Percentiles rank a stretch among this genome's conserved stretches.
These are phyloP conservation scores for Microctonus hyperodae DNA, from an alignment of 2,888 invertebrate species.

Conservation along the genomic window DNA sequence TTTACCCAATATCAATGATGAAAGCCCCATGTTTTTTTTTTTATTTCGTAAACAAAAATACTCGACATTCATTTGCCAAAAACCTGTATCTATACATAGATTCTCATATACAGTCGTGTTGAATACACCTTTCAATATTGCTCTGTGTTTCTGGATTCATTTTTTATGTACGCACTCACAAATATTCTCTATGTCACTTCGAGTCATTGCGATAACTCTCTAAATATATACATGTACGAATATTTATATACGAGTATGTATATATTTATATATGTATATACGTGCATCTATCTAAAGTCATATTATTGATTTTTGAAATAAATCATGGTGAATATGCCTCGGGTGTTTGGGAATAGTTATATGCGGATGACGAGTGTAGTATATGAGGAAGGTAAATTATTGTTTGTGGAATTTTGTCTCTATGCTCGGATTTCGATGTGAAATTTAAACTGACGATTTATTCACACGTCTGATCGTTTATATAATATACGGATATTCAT, in stretches of 20 bases:
- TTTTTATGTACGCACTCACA: slow-evolving; percentile 22
- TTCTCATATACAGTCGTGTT: neutral
- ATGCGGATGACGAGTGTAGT: neutral
- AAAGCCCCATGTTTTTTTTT: slow-evolving; percentile 9
- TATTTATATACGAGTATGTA: too few species aligned
- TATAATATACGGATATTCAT: slow-evolving; percentile 40
- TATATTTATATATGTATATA: too few species aligned
- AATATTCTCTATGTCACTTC: slow-evolving; percentile 4
- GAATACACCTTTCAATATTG: neutral
- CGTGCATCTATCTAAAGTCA: slow-evolving; percentile 7
- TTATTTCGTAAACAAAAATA: slow-evolving; percentile 21
- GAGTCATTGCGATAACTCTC: neutral
- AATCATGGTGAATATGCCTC: slow-evolving; percentile 49
- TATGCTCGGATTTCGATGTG: slow-evolving; percentile 35
- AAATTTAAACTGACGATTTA: slow-evolving; percentile 49
- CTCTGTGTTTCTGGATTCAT: neutral
- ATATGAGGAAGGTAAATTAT: slow-evolving; percentile 47
- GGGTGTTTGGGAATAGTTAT: slow-evolving; percentile 32
- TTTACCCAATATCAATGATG: neutral
- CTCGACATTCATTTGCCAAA: slow-evolving; percentile 6
- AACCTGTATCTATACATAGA: neutral
- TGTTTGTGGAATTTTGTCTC: slow-evolving; percentile 20
- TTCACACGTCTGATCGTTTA: slow-evolving; percentile 33
- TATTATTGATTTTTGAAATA: slow-evolving; percentile 50
- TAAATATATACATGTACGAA: too few species aligned